These are phyloP conservation scores for Sarcophaga caerulescens DNA, from an alignment of 2,888 invertebrate genomes.

Conservation along the genomic window DNA sequence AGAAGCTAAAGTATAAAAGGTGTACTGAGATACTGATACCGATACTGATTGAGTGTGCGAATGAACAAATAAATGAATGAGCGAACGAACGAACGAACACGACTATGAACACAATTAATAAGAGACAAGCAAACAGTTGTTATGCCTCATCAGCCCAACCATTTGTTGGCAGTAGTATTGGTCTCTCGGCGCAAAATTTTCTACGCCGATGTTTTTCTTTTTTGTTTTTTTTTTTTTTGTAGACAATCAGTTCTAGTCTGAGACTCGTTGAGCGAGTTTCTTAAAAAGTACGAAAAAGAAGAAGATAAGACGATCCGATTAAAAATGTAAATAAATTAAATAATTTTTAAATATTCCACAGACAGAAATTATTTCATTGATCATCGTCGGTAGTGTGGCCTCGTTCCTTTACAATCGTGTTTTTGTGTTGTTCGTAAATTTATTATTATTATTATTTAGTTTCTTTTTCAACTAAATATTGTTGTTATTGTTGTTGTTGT, in stretches of 20 bases:
- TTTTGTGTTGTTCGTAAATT: background rate
- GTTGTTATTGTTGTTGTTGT: constrained; percentile 35
- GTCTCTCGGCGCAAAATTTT: constrained; percentile 57
- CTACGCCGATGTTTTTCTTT: constrained; percentile 57
- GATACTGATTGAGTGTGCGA: constrained; percentile 35
- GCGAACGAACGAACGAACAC: constrained; percentile 40
- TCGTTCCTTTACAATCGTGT: constrained; percentile 31
- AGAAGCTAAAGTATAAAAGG: constrained; percentile 52
- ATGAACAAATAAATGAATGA: constrained; percentile 29
- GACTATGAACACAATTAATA: constrained; percentile 54
- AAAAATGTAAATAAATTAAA: constrained; percentile 23
- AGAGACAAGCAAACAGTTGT: constrained; percentile 40
- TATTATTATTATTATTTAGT: constrained; percentile 41
- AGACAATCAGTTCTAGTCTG: constrained; percentile 68
- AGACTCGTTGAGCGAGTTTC: constrained; percentile 68
- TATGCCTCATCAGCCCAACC: constrained; percentile 57
- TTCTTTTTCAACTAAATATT: constrained; percentile 32
- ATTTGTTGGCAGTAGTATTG: constrained; percentile 39
- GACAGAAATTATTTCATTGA: background rate
- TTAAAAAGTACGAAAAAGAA: constrained; percentile 34
- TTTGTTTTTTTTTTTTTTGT: background rate
- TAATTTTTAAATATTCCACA: constrained; percentile 49
- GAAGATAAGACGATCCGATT: constrained; percentile 4
- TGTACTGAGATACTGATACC: constrained; percentile 59
- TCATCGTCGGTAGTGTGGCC: constrained; percentile 50